Evolutionary conservation across 2,113 vertebrate species (phyloP).

Genomic region (Stigmatopora nigra): DNA sequence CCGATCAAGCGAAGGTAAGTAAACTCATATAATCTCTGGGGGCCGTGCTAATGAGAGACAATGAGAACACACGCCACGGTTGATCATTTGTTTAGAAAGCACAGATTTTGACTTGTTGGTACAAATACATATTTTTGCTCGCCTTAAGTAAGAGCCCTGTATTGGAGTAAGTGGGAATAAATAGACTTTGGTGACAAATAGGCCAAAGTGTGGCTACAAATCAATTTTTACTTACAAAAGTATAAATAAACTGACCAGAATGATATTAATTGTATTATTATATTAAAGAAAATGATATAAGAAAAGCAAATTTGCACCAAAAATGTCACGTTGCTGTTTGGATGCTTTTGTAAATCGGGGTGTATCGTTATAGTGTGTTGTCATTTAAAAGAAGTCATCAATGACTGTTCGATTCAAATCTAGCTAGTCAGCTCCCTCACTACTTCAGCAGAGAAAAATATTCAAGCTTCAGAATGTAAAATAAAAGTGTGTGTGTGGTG

Average conservation of each 20-base stretch:
- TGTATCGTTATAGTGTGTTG: conserved; percentile 29
- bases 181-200: background rate
- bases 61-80: conserved; percentile 49
- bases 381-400: conserved; percentile 46
- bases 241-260: no score
- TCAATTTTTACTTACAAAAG: background rate
- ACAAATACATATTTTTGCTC: background rate
- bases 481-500: conserved; percentile 6
- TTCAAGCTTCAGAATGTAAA: conserved; percentile 30
- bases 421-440: conserved; percentile 40
- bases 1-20: conserved; percentile 52
- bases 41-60: conserved; percentile 55
- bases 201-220: background rate
- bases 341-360: conserved; percentile 20
- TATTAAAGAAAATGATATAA: background rate
- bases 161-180: background rate
- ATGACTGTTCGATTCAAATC: conserved; percentile 48
- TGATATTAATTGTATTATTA: background rate
- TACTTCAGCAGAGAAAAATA: conserved; percentile 36
- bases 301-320: background rate
- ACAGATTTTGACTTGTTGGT: background rate
- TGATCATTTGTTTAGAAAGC: conserved; percentile 60
- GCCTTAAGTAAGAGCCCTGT: background rate
- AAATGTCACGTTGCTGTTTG: conserved; percentile 12
- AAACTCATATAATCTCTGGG: conserved; percentile 59